These are phyloP conservation scores for Hyles euphorbiae DNA, from an alignment of 1,140 invertebrate genomes.

Conservation along the genomic window DNA sequence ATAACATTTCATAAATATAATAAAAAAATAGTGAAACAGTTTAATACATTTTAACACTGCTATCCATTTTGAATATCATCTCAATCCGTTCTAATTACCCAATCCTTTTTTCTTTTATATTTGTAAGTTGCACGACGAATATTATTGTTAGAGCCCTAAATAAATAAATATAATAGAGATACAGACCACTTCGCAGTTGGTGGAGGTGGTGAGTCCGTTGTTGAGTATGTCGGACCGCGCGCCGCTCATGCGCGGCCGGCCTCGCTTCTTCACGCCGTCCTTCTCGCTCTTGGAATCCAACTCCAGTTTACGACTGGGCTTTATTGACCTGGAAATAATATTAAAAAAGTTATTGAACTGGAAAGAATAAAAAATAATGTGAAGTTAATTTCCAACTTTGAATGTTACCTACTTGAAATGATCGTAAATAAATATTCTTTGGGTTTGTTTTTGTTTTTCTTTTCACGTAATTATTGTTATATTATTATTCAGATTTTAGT, in stretches of 20 bases:
- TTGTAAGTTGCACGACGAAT: no score
- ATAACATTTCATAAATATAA: no score
- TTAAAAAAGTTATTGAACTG: background rate
- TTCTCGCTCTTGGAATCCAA: background rate
- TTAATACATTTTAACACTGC: no score
- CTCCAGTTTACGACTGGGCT: slow-evolving; percentile 12
- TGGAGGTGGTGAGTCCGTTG: slow-evolving; percentile 43
- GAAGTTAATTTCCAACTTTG: background rate
- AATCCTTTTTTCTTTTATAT: no score
- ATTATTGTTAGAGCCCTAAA: no score
- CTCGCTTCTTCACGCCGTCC: slow-evolving; percentile 7
- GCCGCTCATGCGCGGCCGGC: slow-evolving; percentile 20
- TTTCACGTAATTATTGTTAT: no score
- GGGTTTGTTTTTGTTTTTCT: no score
- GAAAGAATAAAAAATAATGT: background rate
- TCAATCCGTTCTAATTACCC: no score
- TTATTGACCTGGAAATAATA: slow-evolving; percentile 15
- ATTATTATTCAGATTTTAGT: no score
- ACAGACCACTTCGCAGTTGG: slow-evolving; percentile 49
- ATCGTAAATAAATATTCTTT: background rate
- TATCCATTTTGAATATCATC: no score
- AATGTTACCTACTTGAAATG: background rate
- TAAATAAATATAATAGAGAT: no score
- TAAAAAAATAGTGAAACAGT: no score
- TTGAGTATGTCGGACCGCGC: slow-evolving; percentile 42